Base-by-base conservation (phyloP, 2,888 invertebrate genomes). In the Phyto melanocephala region DNA sequence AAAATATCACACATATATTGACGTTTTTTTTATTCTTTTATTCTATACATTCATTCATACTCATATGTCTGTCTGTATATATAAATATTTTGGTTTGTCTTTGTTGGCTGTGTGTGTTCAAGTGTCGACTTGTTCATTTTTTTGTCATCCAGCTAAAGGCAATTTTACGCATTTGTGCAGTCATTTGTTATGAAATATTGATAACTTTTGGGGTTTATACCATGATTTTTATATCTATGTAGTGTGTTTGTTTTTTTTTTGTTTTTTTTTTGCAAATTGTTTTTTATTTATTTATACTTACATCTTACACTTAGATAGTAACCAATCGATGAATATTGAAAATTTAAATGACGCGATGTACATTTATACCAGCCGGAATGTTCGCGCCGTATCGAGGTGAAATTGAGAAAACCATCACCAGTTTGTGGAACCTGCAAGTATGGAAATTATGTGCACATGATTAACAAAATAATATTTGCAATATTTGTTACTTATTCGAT, bases 291-390 rank as follows among this genome's bases (percentile, higher is more conserved):
- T 68, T 52, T 13, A 78, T 90, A 95, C 96, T 95, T 92, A 97
- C 97, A 94, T 91, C 96, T 92, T 84, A 97, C 96, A 89, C 96
- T 96, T 86, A 97, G 94, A 91, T 95, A 97, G 92, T 97, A 97
- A 82, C 97, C 97, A 87, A 97, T 97, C 88, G 96, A 96, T 84
- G 96, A 95, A 92, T 96, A 97, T 90, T 95, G 95, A 37, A 95
- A 95, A 87, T 96, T 93, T 84, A 95, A 93, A 93, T 97, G 97
- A 62, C 94, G 93, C 76, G 97, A 96, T 68, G 96, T 95, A 92
- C 97, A 97, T 90, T 97, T 95, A 92, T 97, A 97, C 97, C 97
- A 97, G 88, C 97, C 97, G 76, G 96, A 96, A 92, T 97, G 96
- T 85, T 95, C 94, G 63, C 95, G 93, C 68, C 93, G 93, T 89